Conservation (phyloP, 2,797 vertebrate species). For the Siniperca obscura region DNA sequence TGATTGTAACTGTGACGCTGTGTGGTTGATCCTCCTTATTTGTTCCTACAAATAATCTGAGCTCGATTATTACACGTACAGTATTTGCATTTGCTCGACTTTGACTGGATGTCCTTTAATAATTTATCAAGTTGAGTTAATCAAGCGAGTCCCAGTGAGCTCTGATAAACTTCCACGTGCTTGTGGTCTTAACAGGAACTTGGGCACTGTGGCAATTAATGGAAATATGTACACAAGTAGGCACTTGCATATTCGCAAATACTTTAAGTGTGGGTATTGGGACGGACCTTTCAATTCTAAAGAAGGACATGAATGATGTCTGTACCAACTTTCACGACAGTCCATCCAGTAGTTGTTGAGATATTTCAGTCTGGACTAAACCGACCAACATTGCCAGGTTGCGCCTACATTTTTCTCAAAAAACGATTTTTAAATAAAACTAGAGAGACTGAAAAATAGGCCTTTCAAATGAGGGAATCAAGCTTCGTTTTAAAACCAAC, state of each 20-base stretch:
- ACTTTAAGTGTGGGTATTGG: too few relatives aligned
- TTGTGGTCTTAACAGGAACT: not conserved
- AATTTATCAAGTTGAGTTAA: not conserved
- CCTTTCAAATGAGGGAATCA: slow-evolving; percentile 1
- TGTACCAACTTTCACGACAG: too few relatives aligned
- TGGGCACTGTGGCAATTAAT: not conserved
- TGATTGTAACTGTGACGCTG: not conserved
- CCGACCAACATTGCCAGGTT: too few relatives aligned
- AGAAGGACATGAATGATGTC: too few relatives aligned
- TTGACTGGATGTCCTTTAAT: not conserved
- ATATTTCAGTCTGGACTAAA: too few relatives aligned
- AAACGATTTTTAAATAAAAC: not conserved
- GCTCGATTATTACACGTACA: not conserved
- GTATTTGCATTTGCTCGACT: too few relatives aligned
- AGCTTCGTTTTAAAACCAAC: not conserved
- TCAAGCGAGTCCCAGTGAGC: not conserved
- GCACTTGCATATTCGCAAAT: not conserved
- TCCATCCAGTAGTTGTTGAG: too few relatives aligned
- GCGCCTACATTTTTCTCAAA: not conserved
- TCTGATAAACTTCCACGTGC: not conserved
- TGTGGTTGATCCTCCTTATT: not conserved
- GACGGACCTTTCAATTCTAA: not conserved
- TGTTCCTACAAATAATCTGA: not conserved
- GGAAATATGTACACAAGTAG: not conserved
- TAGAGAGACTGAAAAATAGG: not conserved